Evolutionary conservation across 2,797 vertebrate species (phyloP), one percentile per base, ranked within the genome.

Genomic region (Eulemur coronatus): DNA sequence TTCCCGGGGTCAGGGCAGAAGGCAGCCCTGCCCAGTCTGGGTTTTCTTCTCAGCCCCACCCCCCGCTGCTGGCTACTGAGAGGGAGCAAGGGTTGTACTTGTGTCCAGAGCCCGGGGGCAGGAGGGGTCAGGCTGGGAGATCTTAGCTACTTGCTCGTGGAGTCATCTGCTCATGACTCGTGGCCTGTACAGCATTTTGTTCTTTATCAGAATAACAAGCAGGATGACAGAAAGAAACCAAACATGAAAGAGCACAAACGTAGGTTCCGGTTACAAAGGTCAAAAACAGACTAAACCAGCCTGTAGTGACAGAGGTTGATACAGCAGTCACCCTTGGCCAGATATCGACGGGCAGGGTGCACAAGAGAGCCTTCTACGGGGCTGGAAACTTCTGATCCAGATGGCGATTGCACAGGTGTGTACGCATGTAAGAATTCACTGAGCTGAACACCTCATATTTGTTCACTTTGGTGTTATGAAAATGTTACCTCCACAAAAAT

Each of bases 401-500:
- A 75, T 63, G 50, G 13, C 88, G 57, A 88, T 81, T 76, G 41
- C 82, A 86, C 78, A 89, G 86, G 59, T 88, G 14, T 50, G 73
- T 73, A 86, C 4, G 24, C 63, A 24, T 48, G 20, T 86, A 43
- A 92, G 79, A 95, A 57, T 70, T 67, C 73, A 86, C 4, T 70
- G 61, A 61, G 55, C 26, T 73, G 35, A 30, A 70, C 14, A 72
- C 26, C 82, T 87, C 80, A 17, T 22, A 80, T 57, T n/a, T 46
- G 59, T 46, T 7, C 10, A 50, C 7, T 48, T 81, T 63, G 70
- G 65, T 88, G n/a, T 92, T 88, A 88, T 24, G 11, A 38, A 93
- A 91, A 84, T 41, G 18, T 75, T 80, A 63, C 28, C 43, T 33
- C 61, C 84, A 69, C 57, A 96, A 95, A 91, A 93, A 88, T 87